These are phyloP conservation scores for Lagodon rhomboides DNA, from an alignment of 2,797 vertebrate genomes.

Conservation along the genomic window DNA sequence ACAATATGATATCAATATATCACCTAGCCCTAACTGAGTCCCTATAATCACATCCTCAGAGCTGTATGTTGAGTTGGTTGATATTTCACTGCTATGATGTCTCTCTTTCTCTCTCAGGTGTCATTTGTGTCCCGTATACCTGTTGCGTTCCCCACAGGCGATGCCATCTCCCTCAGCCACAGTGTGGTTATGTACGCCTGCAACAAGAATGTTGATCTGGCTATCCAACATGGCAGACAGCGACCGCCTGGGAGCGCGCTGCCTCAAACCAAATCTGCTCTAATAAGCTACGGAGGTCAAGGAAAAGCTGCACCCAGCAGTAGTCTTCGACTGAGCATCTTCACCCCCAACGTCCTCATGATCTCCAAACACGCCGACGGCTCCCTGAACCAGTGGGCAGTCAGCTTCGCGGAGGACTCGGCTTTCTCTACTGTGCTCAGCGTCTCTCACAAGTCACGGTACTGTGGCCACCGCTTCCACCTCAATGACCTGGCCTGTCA, in stretches of 20 bases:
- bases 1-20: no score
- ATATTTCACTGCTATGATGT: conserved; percentile 12
- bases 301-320: conserved; percentile 87
- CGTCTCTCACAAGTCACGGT: conserved; percentile 97
- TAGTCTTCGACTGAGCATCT: conserved; percentile 95
- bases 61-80: not conserved
- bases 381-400: conserved; percentile 97
- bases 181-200: conserved; percentile 99
- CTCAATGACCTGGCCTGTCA: conserved; percentile 98
- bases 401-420: conserved; percentile 97
- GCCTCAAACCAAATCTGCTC: conserved; percentile 90
- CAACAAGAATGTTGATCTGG: conserved; percentile 97
- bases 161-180: conserved; percentile 97
- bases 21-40: not conserved
- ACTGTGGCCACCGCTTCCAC: conserved; percentile 99
- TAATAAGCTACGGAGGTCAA: conserved; percentile 91
- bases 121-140: conserved; percentile 99
- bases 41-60: not conserved
- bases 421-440: conserved; percentile 98
- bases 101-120: conserved; percentile 85
- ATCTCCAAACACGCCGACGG: conserved; percentile 98
- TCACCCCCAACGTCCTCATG: conserved; percentile 98
- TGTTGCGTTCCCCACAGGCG: conserved; percentile 96
- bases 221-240: conserved; percentile 95
- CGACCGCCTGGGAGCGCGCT: conserved; percentile 88